Conservation (phyloP, 2,113 vertebrate genomes). For the Oplegnathus fasciatus region DNA sequence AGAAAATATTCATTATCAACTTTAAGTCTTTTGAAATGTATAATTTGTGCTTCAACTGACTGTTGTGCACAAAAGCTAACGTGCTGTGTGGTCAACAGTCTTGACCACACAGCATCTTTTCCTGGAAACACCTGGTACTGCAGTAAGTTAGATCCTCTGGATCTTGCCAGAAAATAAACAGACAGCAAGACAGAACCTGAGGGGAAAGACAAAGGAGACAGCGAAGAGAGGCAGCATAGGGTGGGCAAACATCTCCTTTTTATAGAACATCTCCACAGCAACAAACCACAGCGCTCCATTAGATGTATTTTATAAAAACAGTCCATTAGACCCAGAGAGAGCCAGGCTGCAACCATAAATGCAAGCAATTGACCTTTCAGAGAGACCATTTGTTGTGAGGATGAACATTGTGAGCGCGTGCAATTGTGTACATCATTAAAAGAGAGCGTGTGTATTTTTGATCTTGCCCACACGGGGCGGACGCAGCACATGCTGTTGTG, state of each 20-base stretch:
- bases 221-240: background rate
- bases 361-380: slow-evolving; percentile 22
- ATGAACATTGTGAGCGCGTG: background rate
- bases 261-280: slow-evolving; percentile 59
- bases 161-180: background rate
- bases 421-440: background rate
- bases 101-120: background rate
- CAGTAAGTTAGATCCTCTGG: background rate
- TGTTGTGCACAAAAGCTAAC: background rate
- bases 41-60: background rate
- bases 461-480: background rate
- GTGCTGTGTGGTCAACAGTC: too few species aligned
- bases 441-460: background rate
- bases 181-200: background rate
- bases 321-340: slow-evolving; percentile 65
- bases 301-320: slow-evolving; percentile 36
- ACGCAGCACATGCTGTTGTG: slow-evolving; percentile 43
- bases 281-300: slow-evolving; percentile 64
- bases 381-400: slow-evolving; percentile 36
- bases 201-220: background rate
- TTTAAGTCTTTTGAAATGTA: background rate
- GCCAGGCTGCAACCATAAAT: background rate
- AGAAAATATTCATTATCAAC: background rate
- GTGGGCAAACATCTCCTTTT: slow-evolving; percentile 41
- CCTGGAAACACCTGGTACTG: background rate